Conservation (phyloP, 2,888 invertebrate species). For the Pseudococcus longispinus region DNA sequence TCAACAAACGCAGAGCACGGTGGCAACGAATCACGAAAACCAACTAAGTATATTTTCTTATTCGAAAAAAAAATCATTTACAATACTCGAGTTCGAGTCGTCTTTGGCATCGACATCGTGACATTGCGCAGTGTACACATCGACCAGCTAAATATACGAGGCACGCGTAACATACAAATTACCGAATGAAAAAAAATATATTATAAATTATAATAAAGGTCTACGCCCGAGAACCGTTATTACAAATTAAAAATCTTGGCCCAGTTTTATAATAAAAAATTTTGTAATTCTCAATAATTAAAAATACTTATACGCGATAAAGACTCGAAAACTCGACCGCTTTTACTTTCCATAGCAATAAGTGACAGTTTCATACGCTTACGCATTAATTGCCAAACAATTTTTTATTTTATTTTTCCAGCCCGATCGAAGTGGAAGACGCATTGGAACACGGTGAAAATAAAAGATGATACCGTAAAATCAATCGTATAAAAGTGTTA, state of each 20-base stretch:
- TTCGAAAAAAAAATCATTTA: constrained; percentile 18
- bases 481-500: constrained; percentile 30
- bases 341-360: constrained; percentile 9
- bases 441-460: not conserved
- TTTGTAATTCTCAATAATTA: not conserved
- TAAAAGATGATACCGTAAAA: constrained; percentile 26
- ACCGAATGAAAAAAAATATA: not conserved
- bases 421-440: not conserved
- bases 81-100: not conserved
- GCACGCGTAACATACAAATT: constrained; percentile 16
- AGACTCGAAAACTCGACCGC: not conserved
- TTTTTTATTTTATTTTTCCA: constrained; percentile 22
- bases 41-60: not conserved
- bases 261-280: constrained; percentile 2
- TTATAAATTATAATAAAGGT: not conserved
- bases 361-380: not conserved
- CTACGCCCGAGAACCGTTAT: not conserved
- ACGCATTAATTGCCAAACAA: not conserved
- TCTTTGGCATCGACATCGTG: not conserved
- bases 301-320: not conserved
- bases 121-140: constrained; percentile 24
- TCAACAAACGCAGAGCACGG: not conserved
- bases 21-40: not conserved
- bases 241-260: not conserved
- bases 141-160: not conserved